Base-by-base conservation (phyloP, 2,888 invertebrate species). In the Flabesymbios commensalis region DNA sequence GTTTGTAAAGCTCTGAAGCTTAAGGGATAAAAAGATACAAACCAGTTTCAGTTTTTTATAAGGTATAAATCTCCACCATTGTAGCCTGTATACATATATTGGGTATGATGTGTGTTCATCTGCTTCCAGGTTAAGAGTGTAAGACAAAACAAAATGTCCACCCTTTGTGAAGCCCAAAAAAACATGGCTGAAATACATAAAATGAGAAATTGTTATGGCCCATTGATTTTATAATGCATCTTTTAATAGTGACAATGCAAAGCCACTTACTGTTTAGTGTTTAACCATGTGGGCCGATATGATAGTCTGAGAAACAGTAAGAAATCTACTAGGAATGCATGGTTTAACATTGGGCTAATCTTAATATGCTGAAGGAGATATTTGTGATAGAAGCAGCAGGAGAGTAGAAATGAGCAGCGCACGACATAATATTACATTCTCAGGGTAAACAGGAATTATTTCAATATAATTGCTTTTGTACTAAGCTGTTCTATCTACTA, bases 101-200 rank as follows among this genome's bases (percentile, higher is more conserved):
- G 78, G 79, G 52, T 73, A 74, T 17, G 75, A 73, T 31, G 77
- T 74, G 62, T 77, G 77, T 47, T 80, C 79, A 71, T 79, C 79
- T 22, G 78, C 75, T 67, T 80, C 81, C 57, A 79, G 71, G 68
- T 86, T 85, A 65, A 85, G 85, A 1, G 91, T 93, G 83, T 94
- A 95, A 67, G 94, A 94, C 72, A 96, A 85, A 68, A 96, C 87
- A 85, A 90, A 95, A 83, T 93, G 91, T 17, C 95, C 94, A 82
- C 94, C 94, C 74, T 92, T 90, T n/a, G 93, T 93, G 78, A 95
- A 90, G 5, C 96, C 96, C 90, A 96, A 92, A 79, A 93, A 92
- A 68, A 94, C 89, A 82, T 95, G 94, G 70, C 93, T 93, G 73
- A 32, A 58, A 64, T 1, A 57, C 10, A 33, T 14, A n/a, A 59